A percentile compares a stretch with the other conserved stretches of the same genome.
These are phyloP conservation scores for Saiga tatarica DNA, from an alignment of 2,113 vertebrate species.

Conservation along the genomic window DNA sequence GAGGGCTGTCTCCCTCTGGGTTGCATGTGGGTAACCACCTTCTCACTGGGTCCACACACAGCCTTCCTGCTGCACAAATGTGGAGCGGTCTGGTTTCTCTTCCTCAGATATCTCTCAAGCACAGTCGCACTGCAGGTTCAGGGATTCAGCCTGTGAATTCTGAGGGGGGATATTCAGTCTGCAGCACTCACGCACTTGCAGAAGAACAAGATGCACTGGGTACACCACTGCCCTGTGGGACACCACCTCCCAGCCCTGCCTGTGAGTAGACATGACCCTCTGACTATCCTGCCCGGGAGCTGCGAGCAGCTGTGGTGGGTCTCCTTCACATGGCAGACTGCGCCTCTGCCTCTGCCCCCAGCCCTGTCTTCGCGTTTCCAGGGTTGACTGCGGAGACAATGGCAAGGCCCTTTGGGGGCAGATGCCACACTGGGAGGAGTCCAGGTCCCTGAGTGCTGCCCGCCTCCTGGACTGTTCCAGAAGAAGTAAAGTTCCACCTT, in stretches of 20 bases:
- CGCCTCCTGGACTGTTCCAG: background rate
- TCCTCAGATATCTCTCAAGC: background rate
- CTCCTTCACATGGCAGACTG: background rate
- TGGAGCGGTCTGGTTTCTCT: background rate
- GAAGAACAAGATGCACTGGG: background rate
- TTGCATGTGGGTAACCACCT: background rate
- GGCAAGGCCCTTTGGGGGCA: background rate
- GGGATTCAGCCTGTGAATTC: background rate
- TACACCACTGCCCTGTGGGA: no score
- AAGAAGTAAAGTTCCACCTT: background rate
- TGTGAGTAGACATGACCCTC: background rate
- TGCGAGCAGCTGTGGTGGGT: accelerated
- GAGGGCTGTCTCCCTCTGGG: no score
- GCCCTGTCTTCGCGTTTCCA: background rate
- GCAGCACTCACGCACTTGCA: background rate
- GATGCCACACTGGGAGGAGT: background rate
- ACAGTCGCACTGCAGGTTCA: background rate
- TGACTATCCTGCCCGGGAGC: background rate
- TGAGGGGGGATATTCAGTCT: background rate
- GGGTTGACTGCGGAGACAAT: background rate
- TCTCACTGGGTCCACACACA: background rate
- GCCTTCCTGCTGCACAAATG: background rate
- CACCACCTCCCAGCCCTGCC: background rate
- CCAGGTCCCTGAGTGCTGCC: background rate
- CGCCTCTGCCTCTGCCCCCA: background rate